Conservation (phyloP, 2,797 vertebrate genomes). For the Leontocebus nigricollis region DNA sequence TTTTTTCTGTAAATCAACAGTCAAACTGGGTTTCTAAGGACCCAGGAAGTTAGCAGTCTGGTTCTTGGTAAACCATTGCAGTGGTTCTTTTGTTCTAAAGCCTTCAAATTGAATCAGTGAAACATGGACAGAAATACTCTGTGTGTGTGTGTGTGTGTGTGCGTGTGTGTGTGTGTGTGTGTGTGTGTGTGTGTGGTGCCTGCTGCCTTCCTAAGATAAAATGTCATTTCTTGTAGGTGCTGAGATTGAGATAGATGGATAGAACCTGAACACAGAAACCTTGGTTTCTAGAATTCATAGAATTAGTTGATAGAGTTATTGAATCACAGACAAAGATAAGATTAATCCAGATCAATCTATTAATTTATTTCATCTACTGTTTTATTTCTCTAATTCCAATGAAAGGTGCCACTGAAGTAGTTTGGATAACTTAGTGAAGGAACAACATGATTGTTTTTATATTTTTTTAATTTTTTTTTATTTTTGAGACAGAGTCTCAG, state of each 20-base stretch:
- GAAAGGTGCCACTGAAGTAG: neutral
- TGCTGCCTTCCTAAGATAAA: neutral
- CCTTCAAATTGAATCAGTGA: conserved; percentile 6
- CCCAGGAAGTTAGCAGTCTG: neutral
- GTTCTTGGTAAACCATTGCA: conserved; percentile 6
- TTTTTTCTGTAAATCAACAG: neutral
- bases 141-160: neutral
- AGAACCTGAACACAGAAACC: neutral
- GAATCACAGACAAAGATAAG: neutral
- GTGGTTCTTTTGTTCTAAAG: conserved; percentile 24
- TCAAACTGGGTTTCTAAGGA: conserved; percentile 38
- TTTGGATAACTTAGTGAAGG: neutral
- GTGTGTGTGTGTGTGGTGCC: neutral
- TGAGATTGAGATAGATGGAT: neutral
- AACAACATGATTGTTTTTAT: neutral
- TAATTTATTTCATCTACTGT: neutral
- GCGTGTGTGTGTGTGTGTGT: neutral
- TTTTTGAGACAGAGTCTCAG: neutral
- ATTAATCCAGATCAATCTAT: neutral
- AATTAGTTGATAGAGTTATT: neutral
- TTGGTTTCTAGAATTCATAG: neutral
- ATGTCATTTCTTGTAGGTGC: neutral
- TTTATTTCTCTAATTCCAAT: neutral
- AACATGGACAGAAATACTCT: conserved; percentile 5
- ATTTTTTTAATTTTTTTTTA: neutral